Evolutionary conservation across 2,888 invertebrate species (phyloP).

Genomic region (Apotomis turbidana): DNA sequence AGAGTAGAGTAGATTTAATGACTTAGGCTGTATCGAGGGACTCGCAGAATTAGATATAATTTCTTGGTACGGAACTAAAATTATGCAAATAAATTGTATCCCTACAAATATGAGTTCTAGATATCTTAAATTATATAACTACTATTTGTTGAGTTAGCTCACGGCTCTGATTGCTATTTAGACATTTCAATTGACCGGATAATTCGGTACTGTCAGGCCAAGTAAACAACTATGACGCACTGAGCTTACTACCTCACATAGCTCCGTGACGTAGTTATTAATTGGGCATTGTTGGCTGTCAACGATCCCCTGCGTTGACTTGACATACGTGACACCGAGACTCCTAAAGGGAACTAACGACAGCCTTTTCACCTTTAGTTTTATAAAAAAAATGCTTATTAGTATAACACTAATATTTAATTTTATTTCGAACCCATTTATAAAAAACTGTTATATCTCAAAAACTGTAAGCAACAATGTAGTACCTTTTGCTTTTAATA

Average conservation of each 20-base stretch:
- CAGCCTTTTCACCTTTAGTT: background rate
- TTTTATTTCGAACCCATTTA: no score
- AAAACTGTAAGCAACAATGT: no score
- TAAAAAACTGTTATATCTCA: no score
- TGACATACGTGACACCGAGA: conserved; percentile 14
- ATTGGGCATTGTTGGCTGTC: conserved; percentile 35
- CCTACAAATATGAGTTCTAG: background rate
- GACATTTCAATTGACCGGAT: conserved; percentile 6
- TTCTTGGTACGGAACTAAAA: no score
- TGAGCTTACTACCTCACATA: conserved; percentile 21
- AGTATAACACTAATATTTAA: no score
- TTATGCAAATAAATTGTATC: no score
- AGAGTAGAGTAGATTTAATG: no score
- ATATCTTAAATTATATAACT: background rate
- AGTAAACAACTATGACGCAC: conserved; percentile 29
- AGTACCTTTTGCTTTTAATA: no score
- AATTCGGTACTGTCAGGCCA: background rate
- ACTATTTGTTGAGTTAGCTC: background rate
- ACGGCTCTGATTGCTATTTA: background rate
- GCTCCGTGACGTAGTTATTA: conserved; percentile 33
- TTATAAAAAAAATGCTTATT: no score
- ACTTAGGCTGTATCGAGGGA: no score
- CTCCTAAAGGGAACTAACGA: conserved; percentile 3
- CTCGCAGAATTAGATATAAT: no score
- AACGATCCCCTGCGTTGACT: conserved; percentile 30